These are phyloP conservation scores for Cosmopolites sordidus DNA, from an alignment of 2,888 invertebrate genomes.

Conservation along the genomic window DNA sequence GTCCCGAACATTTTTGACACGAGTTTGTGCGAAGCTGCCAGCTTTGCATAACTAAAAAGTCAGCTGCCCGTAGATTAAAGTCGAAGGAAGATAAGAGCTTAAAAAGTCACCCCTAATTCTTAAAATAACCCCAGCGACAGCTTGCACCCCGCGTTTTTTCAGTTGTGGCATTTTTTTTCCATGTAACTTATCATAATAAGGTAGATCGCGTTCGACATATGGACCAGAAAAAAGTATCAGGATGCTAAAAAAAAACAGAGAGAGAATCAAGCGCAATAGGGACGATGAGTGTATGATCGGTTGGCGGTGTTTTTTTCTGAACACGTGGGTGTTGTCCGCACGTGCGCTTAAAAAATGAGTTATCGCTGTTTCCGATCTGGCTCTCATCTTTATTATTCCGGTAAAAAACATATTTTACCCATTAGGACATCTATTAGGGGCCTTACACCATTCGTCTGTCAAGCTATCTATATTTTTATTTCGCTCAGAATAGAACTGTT, in stretches of 20 bases:
- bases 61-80: constrained; percentile 25
- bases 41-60: constrained; percentile 24
- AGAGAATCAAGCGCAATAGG: neutral
- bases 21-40: constrained; percentile 11
- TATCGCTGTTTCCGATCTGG: constrained; percentile 15
- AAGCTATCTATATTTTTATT: constrained; percentile 13
- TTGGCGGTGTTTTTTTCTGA: constrained; percentile 9
- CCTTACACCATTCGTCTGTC: constrained; percentile 1
- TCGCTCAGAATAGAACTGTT: neutral
- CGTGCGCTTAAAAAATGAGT: constrained; percentile 23
- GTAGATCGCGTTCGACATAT: constrained; percentile 16
- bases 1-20: constrained; percentile 16
- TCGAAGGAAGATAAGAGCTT: constrained; percentile 18
- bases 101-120: constrained; percentile 25
- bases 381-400: constrained; percentile 20
- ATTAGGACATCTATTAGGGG: constrained; percentile 14
- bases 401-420: constrained; percentile 24
- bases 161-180: constrained; percentile 9
- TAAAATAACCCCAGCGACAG: constrained; percentile 23
- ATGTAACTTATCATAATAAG: constrained; percentile 11
- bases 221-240: constrained; percentile 13
- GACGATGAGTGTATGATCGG: constrained; percentile 1
- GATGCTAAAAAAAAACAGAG: constrained; percentile 18
- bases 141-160: constrained; percentile 22
- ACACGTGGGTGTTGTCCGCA: constrained; percentile 21